Base-by-base conservation (phyloP, 2,797 vertebrate genomes). In the Poeciliopsis gracilis region DNA sequence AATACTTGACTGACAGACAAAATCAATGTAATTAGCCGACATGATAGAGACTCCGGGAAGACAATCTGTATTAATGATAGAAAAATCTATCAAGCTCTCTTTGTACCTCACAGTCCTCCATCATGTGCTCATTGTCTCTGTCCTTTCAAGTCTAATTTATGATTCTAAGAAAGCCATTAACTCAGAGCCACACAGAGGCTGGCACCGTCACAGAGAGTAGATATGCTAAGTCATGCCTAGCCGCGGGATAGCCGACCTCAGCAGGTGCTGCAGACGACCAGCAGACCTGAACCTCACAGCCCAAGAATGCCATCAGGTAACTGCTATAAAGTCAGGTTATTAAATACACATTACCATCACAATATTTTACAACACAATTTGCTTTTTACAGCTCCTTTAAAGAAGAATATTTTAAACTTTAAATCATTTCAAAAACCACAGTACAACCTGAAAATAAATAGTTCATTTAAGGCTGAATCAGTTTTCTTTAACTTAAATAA, bases 101-200 rank as follows among this genome's bases (percentile, higher is more conserved):
- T 79, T 72, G 75, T 73, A 77, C 51, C 67, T 57, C 84, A 82
- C 75, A 71, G 77, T 83, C 73, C 81, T 90, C 81, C 84, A 86
- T 92, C 87, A 87, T 88, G 82, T 66, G 49, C 77, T 88, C 82
- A 59, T 82, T 84, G 81, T 87, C 74, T 73, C 30, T 43, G 30
- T 86, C 73, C 79, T 89, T 91, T 91, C 81, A 92, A 84, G 87
- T 89, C 76, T 89, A 86, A 91, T 92, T 91, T 84, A 90, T 87
- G 85, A 87, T 88, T 90, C 78, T 78, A 85, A 84, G 84, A 77
- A 89, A 87, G 83, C 76, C 78, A 91, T 90, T 91, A 89, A 78
- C 63, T 77, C 47, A 80, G 74, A 87, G 77, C 61, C 79, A 83
- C 77, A 85, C 55, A 79, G 72, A 86, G 75, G 77, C 76, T 72